Conservation (phyloP, 2,797 vertebrate species). For the Spea hammondii region DNA sequence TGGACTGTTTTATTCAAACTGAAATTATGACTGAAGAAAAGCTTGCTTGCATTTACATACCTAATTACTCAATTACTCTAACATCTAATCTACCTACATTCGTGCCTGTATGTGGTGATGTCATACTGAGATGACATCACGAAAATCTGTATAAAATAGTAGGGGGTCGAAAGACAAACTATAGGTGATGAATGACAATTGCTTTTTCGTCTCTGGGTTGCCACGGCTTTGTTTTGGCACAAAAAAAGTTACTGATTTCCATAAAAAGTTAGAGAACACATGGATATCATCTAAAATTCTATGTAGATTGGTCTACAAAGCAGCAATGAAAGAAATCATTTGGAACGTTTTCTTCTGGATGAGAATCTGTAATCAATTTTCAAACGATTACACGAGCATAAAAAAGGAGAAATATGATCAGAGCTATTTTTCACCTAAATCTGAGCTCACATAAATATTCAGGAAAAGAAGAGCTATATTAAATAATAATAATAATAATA, state of each 20-base stretch:
- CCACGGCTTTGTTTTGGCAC: neutral
- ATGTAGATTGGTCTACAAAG: neutral
- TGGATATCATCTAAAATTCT: neutral
- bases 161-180: neutral
- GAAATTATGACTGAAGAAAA: constrained; percentile 35
- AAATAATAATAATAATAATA: too few relatives aligned
- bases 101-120: constrained; percentile 8
- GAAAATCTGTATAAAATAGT: neutral
- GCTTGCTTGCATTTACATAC: constrained; percentile 9
- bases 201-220: constrained; percentile 8
- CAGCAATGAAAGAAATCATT: neutral
- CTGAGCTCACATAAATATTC: too few relatives aligned
- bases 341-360: neutral
- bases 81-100: constrained; percentile 9
- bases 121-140: constrained; percentile 44
- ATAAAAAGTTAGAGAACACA: constrained; percentile 1
- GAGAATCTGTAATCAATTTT: neutral
- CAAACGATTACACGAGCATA: neutral
- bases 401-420: too few relatives aligned
- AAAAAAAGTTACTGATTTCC: constrained; percentile 2
- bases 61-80: constrained; percentile 34
- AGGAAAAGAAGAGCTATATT: too few relatives aligned
- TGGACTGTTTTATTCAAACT: constrained; percentile 18
- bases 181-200: constrained; percentile 5
- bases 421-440: too few relatives aligned